These are phyloP conservation scores for Cerastis leucographa DNA, from an alignment of 2,888 invertebrate species.

Conservation along the genomic window DNA sequence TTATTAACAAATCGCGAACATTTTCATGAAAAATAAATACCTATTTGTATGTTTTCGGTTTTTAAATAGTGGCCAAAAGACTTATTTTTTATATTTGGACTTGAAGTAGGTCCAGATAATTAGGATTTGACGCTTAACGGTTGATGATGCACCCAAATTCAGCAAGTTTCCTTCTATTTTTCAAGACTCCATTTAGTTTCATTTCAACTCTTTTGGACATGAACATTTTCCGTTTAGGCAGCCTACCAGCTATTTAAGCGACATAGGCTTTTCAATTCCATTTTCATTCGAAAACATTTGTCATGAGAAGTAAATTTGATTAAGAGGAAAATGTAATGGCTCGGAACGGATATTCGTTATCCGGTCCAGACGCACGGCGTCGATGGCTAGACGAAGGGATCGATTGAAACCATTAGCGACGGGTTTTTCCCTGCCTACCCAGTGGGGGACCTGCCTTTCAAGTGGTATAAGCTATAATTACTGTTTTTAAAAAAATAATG, in stretches of 20 bases:
- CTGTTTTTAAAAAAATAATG: neutral
- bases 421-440: constrained; percentile 43
- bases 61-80: too few relatives aligned
- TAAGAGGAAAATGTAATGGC: neutral
- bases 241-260: neutral
- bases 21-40: too few relatives aligned
- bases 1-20: too few relatives aligned
- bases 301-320: neutral
- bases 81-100: too few relatives aligned
- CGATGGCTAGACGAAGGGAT: constrained; percentile 44
- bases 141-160: too few relatives aligned
- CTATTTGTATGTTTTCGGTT: too few relatives aligned
- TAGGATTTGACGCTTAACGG: too few relatives aligned
- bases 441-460: constrained; percentile 5
- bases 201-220: too few relatives aligned
- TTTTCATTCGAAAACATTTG: neutral
- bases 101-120: too few relatives aligned
- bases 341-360: constrained; percentile 9
- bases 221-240: too few relatives aligned
- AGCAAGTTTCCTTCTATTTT: neutral
- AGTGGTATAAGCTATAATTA: neutral
- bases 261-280: neutral
- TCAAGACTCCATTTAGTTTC: neutral
- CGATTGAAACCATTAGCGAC: constrained; percentile 39
- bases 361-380: constrained; percentile 35